Percentiles rank a stretch among this genome's conserved stretches.
phyloP scores from a whole-genome alignment of 2,888 invertebrate genomes.

The Rhagium mordax region DNA sequence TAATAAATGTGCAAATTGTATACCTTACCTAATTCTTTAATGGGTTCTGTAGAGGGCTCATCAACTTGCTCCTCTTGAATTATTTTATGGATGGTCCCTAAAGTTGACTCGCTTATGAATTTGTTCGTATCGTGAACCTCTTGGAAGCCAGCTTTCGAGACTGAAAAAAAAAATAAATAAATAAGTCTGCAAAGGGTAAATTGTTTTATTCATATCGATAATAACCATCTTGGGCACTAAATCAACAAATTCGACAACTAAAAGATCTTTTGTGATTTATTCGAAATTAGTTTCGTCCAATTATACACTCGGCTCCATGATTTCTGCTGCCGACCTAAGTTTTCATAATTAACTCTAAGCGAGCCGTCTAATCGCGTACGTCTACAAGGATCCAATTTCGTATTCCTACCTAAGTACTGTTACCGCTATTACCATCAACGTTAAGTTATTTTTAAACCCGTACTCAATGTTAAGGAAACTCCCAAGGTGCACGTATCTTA shows the following conservation, averaged over 20 bases:
- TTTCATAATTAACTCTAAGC: neutral
- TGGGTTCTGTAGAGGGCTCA: constrained; percentile 58
- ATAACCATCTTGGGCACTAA: too few relatives aligned
- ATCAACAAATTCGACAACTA: too few relatives aligned
- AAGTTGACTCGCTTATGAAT: constrained; percentile 71
- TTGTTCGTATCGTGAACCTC: constrained; percentile 66
- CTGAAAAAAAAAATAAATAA: constrained; percentile 32
- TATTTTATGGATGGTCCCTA: constrained; percentile 68
- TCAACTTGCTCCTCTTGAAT: constrained; percentile 62
- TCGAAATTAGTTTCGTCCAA: too few relatives aligned
- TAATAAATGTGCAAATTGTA: too few relatives aligned
- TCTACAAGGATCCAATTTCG: neutral
- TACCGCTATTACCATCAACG: neutral
- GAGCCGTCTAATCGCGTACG: neutral
- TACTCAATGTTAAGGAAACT: neutral
- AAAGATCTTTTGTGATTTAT: too few relatives aligned
- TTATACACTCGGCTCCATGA: too few relatives aligned
- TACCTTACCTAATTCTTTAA: constrained; percentile 67
- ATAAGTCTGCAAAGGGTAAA: too few relatives aligned
- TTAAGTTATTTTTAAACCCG: neutral
- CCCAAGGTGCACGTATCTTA: neutral
- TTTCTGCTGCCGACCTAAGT: too few relatives aligned
- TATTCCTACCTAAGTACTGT: neutral
- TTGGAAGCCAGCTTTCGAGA: constrained; percentile 1
- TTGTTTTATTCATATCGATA: too few relatives aligned